Conservation (phyloP, 2,113 vertebrate species). For the Myiagra hebetior region DNA sequence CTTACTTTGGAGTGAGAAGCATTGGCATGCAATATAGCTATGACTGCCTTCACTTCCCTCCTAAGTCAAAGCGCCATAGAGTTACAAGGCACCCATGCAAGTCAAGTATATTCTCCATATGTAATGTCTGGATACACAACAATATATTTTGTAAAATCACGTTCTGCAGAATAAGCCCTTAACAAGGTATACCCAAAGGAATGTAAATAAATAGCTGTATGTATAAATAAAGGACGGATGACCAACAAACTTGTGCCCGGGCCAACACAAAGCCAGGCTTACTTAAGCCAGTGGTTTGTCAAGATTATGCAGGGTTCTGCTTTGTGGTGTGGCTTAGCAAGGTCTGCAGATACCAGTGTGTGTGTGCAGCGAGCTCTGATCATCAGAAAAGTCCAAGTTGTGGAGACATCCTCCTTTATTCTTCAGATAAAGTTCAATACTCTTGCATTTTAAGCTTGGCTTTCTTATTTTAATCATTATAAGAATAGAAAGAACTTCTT, state of each 20-base stretch:
- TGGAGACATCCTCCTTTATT: not conserved
- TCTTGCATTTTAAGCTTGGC: not conserved
- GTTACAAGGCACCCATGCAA: not conserved
- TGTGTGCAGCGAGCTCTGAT: not conserved
- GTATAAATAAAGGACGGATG: not conserved
- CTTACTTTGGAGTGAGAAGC: not conserved
- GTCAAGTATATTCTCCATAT: not conserved
- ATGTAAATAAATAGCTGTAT: not conserved
- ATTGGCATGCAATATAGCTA: not conserved
- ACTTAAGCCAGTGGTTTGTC: not conserved
- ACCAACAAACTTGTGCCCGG: not conserved
- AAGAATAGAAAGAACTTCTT: not conserved
- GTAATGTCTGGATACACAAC: not conserved
- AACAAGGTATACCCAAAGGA: not conserved
- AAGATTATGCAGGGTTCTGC: not conserved
- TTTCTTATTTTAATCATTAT: not conserved
- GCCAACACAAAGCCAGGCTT: fast-evolving
- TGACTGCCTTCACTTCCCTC: not conserved
- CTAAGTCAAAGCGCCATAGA: not conserved
- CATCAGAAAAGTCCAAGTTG: not conserved
- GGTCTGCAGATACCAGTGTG: not conserved
- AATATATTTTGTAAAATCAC: not conserved
- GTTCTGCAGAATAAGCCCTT: not conserved
- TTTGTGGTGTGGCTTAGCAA: not conserved
- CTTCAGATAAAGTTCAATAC: not conserved